Conservation (phyloP, 1,140 invertebrate species). For the Drosophila subpulchrella region DNA sequence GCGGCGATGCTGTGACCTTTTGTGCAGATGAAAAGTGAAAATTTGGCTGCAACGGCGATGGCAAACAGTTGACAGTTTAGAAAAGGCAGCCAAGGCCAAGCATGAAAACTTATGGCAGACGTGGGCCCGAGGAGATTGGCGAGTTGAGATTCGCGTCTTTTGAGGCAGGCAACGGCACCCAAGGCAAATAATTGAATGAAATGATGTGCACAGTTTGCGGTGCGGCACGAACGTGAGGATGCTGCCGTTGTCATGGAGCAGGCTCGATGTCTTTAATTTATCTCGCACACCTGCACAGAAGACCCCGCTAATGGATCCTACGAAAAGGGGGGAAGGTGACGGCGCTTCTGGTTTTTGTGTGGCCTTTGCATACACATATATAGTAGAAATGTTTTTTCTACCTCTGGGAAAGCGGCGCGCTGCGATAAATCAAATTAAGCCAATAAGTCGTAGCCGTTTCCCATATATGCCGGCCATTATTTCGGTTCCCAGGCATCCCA, state of each 20-base stretch:
- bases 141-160: conserved; percentile 40
- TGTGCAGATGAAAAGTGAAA: conserved; percentile 74
- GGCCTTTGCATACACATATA: conserved; percentile 61
- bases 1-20: conserved; percentile 61
- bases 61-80: conserved; percentile 75
- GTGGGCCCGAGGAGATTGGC: conserved; percentile 50
- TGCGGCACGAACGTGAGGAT: conserved; percentile 50
- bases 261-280: conserved; percentile 66
- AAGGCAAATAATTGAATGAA: conserved; percentile 59
- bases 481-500: conserved; percentile 61
- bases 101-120: conserved; percentile 45
- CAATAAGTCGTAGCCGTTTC: conserved; percentile 63
- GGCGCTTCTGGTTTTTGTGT: conserved; percentile 66
- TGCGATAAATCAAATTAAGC: conserved; percentile 74
- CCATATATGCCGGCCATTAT: conserved; percentile 54
- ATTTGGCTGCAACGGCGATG: conserved; percentile 38
- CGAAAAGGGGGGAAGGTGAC: conserved; percentile 9
- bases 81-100: conserved; percentile 65
- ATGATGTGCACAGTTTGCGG: conserved; percentile 41
- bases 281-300: conserved; percentile 73
- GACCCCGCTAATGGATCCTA: conserved; percentile 43
- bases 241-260: conserved; percentile 44
- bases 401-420: conserved; percentile 50
- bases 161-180: background rate
- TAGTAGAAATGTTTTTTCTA: background rate